Evolutionary conservation across 2,888 invertebrate species (phyloP).

Genomic region (Ormyrus labotus): DNA sequence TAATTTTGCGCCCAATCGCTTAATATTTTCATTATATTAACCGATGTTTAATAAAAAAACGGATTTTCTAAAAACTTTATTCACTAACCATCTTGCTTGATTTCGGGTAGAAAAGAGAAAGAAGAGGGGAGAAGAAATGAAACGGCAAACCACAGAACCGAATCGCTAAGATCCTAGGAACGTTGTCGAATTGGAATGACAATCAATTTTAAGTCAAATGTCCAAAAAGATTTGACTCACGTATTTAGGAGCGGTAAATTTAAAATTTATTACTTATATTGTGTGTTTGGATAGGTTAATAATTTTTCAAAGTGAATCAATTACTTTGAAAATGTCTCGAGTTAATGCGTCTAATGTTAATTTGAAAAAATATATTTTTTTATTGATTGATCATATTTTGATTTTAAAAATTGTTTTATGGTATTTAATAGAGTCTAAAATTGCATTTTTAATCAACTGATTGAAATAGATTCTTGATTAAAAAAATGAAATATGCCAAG

Average conservation of each 20-base stretch:
- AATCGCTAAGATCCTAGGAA: conserved; percentile 8
- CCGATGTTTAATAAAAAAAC: conserved; percentile 46
- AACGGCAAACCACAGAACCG: neutral
- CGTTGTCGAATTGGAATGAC: too few relatives aligned
- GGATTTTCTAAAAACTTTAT: conserved; percentile 44
- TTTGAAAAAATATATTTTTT: too few relatives aligned
- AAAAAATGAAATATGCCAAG: too few relatives aligned
- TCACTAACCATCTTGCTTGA: conserved; percentile 56
- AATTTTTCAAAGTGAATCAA: too few relatives aligned
- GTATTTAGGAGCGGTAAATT: conserved; percentile 16
- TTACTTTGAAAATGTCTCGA: too few relatives aligned
- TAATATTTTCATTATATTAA: conserved; percentile 8
- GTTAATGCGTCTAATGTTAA: too few relatives aligned
- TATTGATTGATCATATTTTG: too few relatives aligned
- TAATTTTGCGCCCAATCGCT: neutral
- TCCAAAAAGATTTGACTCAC: conserved; percentile 9
- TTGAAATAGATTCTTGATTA: too few relatives aligned
- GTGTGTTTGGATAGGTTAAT: too few relatives aligned
- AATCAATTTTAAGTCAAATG: neutral
- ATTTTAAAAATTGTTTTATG: too few relatives aligned
- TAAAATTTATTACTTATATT: neutral
- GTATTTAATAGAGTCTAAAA: too few relatives aligned
- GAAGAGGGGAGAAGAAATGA: neutral
- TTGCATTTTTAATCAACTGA: too few relatives aligned
- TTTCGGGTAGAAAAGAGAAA: conserved; percentile 43